Percentiles rank a stretch among this genome's conserved stretches.
Evolutionary conservation across 2,888 invertebrate genomes (phyloP).

Genomic region (Choristoneura rosaceana): DNA sequence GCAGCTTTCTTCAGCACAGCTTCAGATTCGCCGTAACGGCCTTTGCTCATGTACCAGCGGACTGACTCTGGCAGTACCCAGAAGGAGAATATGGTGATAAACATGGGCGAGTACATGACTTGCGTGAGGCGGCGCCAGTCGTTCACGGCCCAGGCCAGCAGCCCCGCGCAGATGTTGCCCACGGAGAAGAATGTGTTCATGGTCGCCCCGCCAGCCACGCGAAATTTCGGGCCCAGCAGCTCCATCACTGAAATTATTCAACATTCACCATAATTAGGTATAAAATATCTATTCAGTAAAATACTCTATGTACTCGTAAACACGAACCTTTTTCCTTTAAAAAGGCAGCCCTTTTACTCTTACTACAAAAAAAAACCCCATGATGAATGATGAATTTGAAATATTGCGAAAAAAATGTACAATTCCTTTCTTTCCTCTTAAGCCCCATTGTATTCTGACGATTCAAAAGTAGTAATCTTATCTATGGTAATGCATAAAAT

Average conservation of each 20-base stretch:
- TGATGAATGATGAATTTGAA: too few relatives aligned
- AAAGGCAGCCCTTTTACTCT: too few relatives aligned
- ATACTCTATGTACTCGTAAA: too few relatives aligned
- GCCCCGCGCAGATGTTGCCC: conserved; percentile 88
- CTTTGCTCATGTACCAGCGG: conserved; percentile 91
- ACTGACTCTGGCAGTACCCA: conserved; percentile 90
- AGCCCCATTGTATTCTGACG: not conserved
- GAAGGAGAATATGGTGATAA: conserved; percentile 87
- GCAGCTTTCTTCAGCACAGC: conserved; percentile 86
- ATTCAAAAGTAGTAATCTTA: not conserved
- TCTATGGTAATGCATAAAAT: conserved; percentile 3
- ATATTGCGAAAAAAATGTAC: too few relatives aligned
- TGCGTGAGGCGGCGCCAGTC: conserved; percentile 89
- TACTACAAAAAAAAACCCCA: too few relatives aligned
- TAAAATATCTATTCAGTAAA: too few relatives aligned
- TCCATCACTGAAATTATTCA: conserved; percentile 86
- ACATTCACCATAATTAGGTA: not conserved
- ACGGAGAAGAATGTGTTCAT: conserved; percentile 89
- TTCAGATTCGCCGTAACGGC: conserved; percentile 87
- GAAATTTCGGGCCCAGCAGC: conserved; percentile 88
- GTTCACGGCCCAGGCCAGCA: conserved; percentile 88
- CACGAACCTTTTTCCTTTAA: too few relatives aligned
- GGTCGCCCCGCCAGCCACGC: conserved; percentile 89
- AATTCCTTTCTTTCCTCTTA: not conserved
- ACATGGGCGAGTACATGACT: conserved; percentile 88